phyloP scores from a whole-genome alignment of 1,140 invertebrate genomes.

The Laupala kohalensis region DNA sequence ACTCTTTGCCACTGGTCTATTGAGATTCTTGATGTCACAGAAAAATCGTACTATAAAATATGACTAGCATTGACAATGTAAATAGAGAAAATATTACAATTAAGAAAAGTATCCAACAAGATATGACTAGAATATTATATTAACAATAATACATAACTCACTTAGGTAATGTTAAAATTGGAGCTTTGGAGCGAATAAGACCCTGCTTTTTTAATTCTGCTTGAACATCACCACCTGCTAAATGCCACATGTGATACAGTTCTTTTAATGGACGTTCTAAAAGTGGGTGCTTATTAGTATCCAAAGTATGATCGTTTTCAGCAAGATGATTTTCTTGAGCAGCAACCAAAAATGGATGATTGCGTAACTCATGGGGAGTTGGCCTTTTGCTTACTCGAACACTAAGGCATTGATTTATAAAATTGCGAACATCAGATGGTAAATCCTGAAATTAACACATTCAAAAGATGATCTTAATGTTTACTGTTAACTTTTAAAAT shows the following conservation, averaged over 20 bases:
- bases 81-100: no score
- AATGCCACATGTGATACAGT: slow-evolving; percentile 88
- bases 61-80: no score
- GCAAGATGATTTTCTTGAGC: background rate
- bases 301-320: background rate
- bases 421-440: slow-evolving; percentile 4
- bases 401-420: slow-evolving; percentile 2
- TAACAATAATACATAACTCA: slow-evolving; percentile 30
- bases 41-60: no score
- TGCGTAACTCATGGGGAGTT: background rate
- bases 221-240: slow-evolving; percentile 88
- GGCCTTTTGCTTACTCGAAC: background rate
- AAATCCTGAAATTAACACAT: slow-evolving; percentile 32
- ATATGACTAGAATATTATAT: no score
- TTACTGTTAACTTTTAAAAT: background rate
- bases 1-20: no score
- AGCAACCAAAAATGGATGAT: background rate
- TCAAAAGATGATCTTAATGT: background rate
- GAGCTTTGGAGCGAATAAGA: slow-evolving; percentile 65
- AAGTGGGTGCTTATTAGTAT: slow-evolving; percentile 30
- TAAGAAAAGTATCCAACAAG: no score
- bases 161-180: slow-evolving; percentile 64
- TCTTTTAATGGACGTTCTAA: slow-evolving; percentile 55
- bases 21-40: no score
- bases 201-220: slow-evolving; percentile 82